These are phyloP conservation scores for Leuciscus waleckii DNA, from an alignment of 2,797 vertebrate genomes.

Conservation along the genomic window DNA sequence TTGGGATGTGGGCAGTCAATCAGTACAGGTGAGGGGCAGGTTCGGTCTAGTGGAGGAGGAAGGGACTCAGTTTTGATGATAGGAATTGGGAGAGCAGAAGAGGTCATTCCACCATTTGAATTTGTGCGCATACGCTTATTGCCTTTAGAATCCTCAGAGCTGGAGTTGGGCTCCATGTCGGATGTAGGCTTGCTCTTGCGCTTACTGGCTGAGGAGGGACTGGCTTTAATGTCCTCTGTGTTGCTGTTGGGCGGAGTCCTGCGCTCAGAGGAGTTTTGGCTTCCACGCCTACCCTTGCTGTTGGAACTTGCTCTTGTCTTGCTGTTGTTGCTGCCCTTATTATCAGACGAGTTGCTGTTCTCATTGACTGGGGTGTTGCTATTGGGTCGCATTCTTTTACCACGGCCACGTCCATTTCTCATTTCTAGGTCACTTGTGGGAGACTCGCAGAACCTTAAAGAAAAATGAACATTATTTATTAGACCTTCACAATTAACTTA, in stretches of 20 bases:
- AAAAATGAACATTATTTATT: slow-evolving; percentile 20
- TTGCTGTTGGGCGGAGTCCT: slow-evolving; percentile 89
- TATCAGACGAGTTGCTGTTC: slow-evolving; percentile 87
- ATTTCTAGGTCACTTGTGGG: slow-evolving; percentile 98
- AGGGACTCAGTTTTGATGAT: slow-evolving; percentile 87
- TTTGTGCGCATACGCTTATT: slow-evolving; percentile 98
- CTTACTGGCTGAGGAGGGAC: slow-evolving; percentile 92
- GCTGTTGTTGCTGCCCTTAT: slow-evolving; percentile 87
- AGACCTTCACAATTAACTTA: background rate
- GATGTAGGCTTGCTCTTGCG: slow-evolving; percentile 95
- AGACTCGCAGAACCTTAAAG: slow-evolving; percentile 94
- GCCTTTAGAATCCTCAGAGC: slow-evolving; percentile 98
- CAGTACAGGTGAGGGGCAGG: slow-evolving; percentile 93
- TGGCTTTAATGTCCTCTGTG: slow-evolving; percentile 93
- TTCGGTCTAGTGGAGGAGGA: slow-evolving; percentile 86
- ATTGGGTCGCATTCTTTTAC: slow-evolving; percentile 95
- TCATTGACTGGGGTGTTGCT: slow-evolving; percentile 94
- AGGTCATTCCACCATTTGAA: slow-evolving; percentile 85
- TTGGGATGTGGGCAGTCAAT: slow-evolving; percentile 99
- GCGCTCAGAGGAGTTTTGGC: slow-evolving; percentile 95
- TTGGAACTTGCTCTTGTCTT: slow-evolving; percentile 95
- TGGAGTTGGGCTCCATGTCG: slow-evolving; percentile 98
- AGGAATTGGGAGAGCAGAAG: slow-evolving; percentile 80
- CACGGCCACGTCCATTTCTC: slow-evolving; percentile 95
- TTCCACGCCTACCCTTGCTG: slow-evolving; percentile 96